Conservation (phyloP, 2,797 vertebrate genomes). For the Knipowitschia caucasica region DNA sequence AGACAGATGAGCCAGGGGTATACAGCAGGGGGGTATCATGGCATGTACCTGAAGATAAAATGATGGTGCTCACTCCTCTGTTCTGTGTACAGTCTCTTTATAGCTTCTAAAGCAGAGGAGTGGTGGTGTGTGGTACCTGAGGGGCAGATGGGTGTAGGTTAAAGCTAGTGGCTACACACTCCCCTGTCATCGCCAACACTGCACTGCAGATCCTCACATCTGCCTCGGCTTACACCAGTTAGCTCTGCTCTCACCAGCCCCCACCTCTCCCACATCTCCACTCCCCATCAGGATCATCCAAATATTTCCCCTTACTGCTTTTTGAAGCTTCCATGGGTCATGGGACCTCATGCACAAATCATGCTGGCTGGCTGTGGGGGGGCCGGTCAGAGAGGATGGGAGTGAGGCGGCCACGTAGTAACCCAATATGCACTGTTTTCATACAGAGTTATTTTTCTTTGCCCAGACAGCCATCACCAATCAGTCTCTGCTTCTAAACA, state of each 20-base stretch:
- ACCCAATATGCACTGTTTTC: constrained; percentile 87
- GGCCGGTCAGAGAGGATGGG: constrained; percentile 64
- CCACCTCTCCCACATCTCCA: constrained; percentile 79
- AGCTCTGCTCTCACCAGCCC: constrained; percentile 45
- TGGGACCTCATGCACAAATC: constrained; percentile 93
- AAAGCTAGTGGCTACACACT: constrained; percentile 35
- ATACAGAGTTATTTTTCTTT: constrained; percentile 80
- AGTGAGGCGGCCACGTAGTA: constrained; percentile 79
- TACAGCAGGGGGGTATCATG: constrained; percentile 50
- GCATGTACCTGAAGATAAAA: constrained; percentile 55
- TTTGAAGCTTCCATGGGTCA: constrained; percentile 91
- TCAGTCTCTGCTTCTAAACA: constrained; percentile 67
- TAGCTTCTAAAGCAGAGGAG: constrained; percentile 19
- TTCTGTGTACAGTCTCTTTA: constrained; percentile 27
- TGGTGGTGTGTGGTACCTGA: constrained; percentile 5
- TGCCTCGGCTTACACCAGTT: constrained; percentile 81
- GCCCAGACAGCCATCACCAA: constrained; percentile 75
- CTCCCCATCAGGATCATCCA: constrained; percentile 85
- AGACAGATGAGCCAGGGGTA: constrained; percentile 33
- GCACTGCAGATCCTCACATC: constrained; percentile 84
- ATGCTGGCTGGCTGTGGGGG: constrained; percentile 77
- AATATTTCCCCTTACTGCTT: constrained; percentile 86
- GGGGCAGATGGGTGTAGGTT: constrained; percentile 8
- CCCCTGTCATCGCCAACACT: constrained; percentile 50
- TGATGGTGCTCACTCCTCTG: constrained; percentile 16